These are phyloP conservation scores for Bos javanicus DNA, from an alignment of 2,113 vertebrate species.

Conservation along the genomic window DNA sequence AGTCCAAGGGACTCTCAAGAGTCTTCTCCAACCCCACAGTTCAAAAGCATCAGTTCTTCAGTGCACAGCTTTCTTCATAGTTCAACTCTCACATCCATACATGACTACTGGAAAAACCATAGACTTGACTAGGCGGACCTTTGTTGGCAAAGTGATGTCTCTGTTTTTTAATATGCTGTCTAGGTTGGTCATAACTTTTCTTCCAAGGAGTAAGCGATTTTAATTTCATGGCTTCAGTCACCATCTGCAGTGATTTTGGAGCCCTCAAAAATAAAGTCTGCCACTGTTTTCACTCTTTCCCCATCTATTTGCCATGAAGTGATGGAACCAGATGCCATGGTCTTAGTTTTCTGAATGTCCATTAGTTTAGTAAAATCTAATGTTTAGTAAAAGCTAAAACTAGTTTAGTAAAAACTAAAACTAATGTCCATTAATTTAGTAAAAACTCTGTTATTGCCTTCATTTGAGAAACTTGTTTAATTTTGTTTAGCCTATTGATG, in stretches of 20 bases:
- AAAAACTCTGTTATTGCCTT: background rate
- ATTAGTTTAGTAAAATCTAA: background rate
- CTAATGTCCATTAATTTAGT: background rate
- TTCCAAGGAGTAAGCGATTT: background rate
- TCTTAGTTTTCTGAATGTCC: background rate
- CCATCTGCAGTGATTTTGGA: background rate
- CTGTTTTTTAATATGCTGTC: background rate
- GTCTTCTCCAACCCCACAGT: background rate
- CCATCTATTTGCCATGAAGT: background rate
- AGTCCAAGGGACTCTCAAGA: background rate
- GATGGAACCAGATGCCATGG: background rate
- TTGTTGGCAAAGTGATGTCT: background rate
- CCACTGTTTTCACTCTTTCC: background rate
- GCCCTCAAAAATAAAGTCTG: fast-evolving
- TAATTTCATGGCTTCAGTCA: background rate
- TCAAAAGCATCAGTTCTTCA: background rate
- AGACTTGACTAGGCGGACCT: background rate
- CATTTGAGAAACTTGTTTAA: background rate
- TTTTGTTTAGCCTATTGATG: background rate
- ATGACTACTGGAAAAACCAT: background rate
- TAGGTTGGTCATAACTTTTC: background rate
- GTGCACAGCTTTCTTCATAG: background rate
- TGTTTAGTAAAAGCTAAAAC: too few relatives aligned
- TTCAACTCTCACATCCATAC: background rate
- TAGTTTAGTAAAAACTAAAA: too few relatives aligned